Percentiles rank a stretch among this genome's conserved stretches.
Conservation (phyloP, 2,888 invertebrate species). For the Cistogaster globosa region DNA sequence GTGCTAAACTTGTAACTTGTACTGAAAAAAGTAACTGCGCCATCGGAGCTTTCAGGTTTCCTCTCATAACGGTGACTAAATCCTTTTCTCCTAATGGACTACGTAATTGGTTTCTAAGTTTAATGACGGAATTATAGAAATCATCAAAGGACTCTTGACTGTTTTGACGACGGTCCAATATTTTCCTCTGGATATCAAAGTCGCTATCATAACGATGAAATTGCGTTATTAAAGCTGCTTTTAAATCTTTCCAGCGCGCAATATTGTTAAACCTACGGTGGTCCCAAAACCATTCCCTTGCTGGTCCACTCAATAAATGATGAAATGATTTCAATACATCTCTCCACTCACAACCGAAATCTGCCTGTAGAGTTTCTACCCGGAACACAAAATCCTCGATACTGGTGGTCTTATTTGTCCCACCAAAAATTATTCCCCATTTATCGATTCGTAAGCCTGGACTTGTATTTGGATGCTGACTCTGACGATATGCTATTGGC, state of each 20-base stretch:
- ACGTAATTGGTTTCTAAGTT: neutral
- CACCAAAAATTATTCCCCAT: conserved; percentile 9
- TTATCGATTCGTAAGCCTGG: conserved; percentile 1
- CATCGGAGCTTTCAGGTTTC: neutral
- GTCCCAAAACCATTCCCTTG: conserved; percentile 2
- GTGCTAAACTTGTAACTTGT: neutral
- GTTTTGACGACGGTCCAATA: neutral
- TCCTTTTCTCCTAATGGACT: neutral
- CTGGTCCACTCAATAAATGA: neutral
- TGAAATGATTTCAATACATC: neutral
- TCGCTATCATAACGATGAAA: neutral
- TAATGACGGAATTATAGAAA: neutral
- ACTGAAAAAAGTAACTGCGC: neutral
- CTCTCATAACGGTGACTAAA: neutral
- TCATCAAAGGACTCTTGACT: neutral
- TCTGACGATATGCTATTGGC: too few species aligned
- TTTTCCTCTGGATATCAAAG: conserved; percentile 1
- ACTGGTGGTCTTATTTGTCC: neutral
- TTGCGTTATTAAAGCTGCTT: neutral
- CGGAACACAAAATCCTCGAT: conserved; percentile 15
- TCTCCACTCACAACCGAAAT: neutral
- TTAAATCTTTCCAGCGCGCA: neutral
- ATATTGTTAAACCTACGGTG: neutral
- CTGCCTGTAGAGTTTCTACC: neutral
- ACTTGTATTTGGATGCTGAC: too few species aligned